Conservation (phyloP, 2,797 vertebrate species). For the Microctenopoma stevenorrisi region DNA sequence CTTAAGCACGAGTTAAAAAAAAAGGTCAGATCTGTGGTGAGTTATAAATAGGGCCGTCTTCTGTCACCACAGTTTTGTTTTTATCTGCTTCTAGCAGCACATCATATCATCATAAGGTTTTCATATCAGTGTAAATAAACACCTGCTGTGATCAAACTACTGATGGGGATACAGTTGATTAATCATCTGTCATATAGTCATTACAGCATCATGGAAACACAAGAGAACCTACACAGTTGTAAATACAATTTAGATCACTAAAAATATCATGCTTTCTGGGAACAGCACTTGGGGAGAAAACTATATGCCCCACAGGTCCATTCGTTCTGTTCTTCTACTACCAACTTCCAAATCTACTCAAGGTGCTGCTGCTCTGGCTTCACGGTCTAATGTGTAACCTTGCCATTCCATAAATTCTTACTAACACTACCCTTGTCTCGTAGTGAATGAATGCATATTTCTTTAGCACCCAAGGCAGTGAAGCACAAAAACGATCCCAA, state of each 20-base stretch:
- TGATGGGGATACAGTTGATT: not conserved
- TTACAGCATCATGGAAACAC: not conserved
- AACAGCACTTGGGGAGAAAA: not conserved
- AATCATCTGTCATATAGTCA: not conserved
- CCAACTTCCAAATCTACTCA: not conserved
- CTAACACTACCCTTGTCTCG: conserved; percentile 3
- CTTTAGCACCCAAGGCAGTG: conserved; percentile 29
- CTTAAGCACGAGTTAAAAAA: not conserved
- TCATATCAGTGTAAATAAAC: conserved; percentile 4
- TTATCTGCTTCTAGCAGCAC: not conserved
- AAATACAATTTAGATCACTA: not conserved
- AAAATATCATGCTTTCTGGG: not conserved
- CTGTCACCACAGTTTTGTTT: not conserved
- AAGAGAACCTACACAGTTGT: not conserved
- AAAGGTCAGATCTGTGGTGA: not conserved
- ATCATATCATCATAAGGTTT: not conserved
- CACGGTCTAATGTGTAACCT: conserved; percentile 12
- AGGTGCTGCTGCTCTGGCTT: conserved; percentile 1
- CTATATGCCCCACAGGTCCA: not conserved
- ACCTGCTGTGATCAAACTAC: not conserved
- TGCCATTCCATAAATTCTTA: conserved; percentile 27
- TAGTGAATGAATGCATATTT: conserved; percentile 48
- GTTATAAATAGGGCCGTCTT: conserved; percentile 17
- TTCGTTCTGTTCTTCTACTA: not conserved
- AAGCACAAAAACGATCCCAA: conserved; percentile 46